phyloP scores from a whole-genome alignment of 2,113 vertebrate species.

The Haemorhous mexicanus region DNA sequence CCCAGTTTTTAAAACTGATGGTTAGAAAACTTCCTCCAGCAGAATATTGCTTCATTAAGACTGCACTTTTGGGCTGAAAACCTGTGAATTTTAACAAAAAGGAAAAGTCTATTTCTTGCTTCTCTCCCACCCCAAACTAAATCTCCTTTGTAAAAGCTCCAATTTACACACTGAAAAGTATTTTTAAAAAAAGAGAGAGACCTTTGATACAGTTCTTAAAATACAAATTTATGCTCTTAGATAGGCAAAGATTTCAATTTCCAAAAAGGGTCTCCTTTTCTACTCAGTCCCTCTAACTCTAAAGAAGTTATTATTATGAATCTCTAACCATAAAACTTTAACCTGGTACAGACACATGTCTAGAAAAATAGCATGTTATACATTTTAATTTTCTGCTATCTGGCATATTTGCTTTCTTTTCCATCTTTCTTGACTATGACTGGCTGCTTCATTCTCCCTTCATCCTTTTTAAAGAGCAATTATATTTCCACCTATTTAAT shows the following conservation, averaged over 20 bases:
- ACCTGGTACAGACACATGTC: accelerated
- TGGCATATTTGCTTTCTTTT: neutral
- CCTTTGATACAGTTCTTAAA: neutral
- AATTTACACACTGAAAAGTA: neutral
- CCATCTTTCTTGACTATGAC: neutral
- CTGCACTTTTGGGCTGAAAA: neutral
- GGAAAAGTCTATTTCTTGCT: neutral
- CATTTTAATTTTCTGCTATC: neutral
- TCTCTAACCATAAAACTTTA: neutral
- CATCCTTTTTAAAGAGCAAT: neutral
- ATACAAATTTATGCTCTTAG: neutral
- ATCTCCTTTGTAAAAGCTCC: neutral
- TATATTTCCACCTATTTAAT: neutral
- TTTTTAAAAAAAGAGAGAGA: neutral
- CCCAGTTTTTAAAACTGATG: neutral
- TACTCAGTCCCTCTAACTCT: neutral
- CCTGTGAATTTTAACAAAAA: neutral
- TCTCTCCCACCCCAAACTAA: accelerated
- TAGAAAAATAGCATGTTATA: neutral
- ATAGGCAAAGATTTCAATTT: neutral
- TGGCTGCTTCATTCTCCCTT: neutral
- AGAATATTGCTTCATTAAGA: neutral
- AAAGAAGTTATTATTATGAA: neutral
- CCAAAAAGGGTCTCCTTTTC: neutral
- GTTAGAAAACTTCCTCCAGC: neutral